Percentiles rank a stretch among this genome's conserved stretches.
These are phyloP conservation scores for Ennomos erosarius DNA, from an alignment of 2,888 invertebrate species.

Conservation along the genomic window DNA sequence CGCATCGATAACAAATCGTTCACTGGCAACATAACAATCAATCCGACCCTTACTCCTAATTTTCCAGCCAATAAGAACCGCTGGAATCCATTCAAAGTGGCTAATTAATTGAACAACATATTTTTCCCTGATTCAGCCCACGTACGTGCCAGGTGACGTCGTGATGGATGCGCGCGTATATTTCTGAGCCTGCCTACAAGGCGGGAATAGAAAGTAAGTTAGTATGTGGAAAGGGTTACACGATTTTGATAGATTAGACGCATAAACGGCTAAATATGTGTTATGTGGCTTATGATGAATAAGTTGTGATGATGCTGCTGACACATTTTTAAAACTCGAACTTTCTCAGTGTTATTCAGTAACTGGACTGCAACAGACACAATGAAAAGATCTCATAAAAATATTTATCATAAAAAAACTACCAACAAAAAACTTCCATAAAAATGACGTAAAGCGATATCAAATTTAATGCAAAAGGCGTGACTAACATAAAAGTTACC, in stretches of 20 bases:
- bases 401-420: slow-evolving; percentile 24
- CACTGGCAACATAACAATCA: slow-evolving; percentile 65
- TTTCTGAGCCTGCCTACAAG: slow-evolving; percentile 30
- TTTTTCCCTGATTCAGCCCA: slow-evolving; percentile 65
- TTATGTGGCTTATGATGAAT: no score
- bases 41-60: slow-evolving; percentile 59
- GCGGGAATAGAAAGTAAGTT: slow-evolving; percentile 5
- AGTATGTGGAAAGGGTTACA: slow-evolving; percentile 15
- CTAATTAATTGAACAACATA: slow-evolving; percentile 76
- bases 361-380: slow-evolving; percentile 27
- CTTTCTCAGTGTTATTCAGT: slow-evolving; percentile 18
- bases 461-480: slow-evolving; percentile 31
- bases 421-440: slow-evolving; percentile 18
- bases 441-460: slow-evolving; percentile 22
- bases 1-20: slow-evolving; percentile 56
- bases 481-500: slow-evolving; percentile 32
- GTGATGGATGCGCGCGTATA: slow-evolving; percentile 64
- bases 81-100: slow-evolving; percentile 71
- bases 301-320: neutral
- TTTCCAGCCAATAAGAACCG: slow-evolving; percentile 70
- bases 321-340: slow-evolving; percentile 18
- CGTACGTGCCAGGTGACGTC: slow-evolving; percentile 71
- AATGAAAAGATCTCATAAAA: slow-evolving; percentile 23
- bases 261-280: no score
- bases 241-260: no score